phyloP scores from a whole-genome alignment of 2,113 vertebrate species.

The Cyprinus carpio region DNA sequence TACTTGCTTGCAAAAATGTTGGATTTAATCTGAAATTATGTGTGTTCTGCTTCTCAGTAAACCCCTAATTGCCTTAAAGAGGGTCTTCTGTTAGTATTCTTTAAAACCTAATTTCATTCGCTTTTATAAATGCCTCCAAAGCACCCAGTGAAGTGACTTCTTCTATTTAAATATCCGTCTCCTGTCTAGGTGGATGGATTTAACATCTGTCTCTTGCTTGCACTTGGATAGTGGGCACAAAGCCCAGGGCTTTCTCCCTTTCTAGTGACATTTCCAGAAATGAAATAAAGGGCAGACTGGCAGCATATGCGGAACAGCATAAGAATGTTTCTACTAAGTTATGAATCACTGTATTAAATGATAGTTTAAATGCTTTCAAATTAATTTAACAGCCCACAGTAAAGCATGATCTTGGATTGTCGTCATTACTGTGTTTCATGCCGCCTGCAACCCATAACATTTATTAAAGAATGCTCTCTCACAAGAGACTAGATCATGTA shows the following conservation, averaged over 20 bases:
- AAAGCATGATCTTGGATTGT: conserved; percentile 23
- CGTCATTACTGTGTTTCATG: conserved; percentile 15
- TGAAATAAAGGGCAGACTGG: conserved; percentile 25
- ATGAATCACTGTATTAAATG: conserved; percentile 23
- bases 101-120: not conserved
- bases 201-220: not conserved
- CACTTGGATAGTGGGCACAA: not conserved
- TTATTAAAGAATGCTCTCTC: conserved; percentile 17
- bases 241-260: conserved; percentile 18
- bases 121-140: not conserved
- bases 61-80: not conserved
- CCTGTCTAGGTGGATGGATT: conserved; percentile 5
- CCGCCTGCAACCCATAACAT: conserved; percentile 14
- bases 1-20: not conserved
- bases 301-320: conserved; percentile 24
- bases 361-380: conserved; percentile 8
- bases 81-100: not conserved
- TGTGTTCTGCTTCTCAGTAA: not conserved
- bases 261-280: not conserved
- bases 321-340: conserved; percentile 35
- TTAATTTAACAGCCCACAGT: not conserved
- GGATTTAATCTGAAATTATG: not conserved
- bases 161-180: not conserved
- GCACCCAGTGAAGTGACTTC: not conserved
- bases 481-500: not conserved